These are phyloP conservation scores for Sitobion miscanthi DNA, from an alignment of 1,140 invertebrate species.

Conservation along the genomic window DNA sequence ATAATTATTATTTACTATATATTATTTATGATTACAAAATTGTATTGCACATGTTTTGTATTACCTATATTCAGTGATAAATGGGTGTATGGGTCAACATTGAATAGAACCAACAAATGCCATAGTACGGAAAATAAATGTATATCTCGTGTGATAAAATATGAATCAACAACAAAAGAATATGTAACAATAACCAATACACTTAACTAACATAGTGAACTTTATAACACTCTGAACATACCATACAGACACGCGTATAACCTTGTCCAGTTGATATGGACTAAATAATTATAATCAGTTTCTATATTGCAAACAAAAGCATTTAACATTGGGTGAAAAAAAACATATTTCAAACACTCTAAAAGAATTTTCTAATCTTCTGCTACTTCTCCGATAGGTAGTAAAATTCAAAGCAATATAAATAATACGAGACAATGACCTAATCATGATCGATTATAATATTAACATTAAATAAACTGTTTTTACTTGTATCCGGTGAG, in stretches of 20 bases:
- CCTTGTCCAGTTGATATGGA: background rate
- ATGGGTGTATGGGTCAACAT: background rate
- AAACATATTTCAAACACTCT: no score
- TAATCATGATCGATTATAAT: background rate
- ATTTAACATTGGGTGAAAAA: background rate
- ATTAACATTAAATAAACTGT: background rate
- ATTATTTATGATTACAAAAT: background rate
- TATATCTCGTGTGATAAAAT: background rate
- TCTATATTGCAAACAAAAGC: background rate
- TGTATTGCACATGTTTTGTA: background rate
- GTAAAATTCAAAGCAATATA: background rate
- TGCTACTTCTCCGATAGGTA: background rate
- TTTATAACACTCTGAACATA: background rate
- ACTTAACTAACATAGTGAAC: background rate
- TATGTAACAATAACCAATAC: background rate
- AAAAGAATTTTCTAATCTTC: background rate
- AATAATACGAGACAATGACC: background rate
- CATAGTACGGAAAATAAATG: background rate
- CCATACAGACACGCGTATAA: background rate
- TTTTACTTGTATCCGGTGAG: constrained; percentile 83
- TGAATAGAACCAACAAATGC: background rate
- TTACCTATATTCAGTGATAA: background rate
- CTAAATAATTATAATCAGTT: background rate
- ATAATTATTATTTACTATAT: background rate
- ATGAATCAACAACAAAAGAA: background rate